phyloP scores from a whole-genome alignment of 2,797 vertebrate species.

The Hyperoplus lanceolatus region DNA sequence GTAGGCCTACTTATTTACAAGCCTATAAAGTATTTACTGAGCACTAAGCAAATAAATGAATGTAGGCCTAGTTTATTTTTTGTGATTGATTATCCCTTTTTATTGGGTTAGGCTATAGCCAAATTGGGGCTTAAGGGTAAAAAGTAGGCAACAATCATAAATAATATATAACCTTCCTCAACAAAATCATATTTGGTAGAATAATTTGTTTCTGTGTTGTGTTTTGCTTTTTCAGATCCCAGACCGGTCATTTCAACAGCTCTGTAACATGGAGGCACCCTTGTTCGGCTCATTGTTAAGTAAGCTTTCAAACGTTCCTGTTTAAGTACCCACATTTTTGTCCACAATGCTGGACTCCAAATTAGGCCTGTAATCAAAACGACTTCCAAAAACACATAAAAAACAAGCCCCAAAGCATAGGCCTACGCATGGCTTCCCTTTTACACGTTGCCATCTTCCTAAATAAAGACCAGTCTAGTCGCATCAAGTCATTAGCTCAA shows the following conservation, averaged over 20 bases:
- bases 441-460: conserved; percentile 47
- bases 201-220: too few relatives aligned
- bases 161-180: not conserved
- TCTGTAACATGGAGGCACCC: not conserved
- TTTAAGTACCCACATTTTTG: not conserved
- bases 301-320: not conserved
- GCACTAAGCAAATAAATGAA: not conserved
- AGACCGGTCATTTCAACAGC: too few relatives aligned
- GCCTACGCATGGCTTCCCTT: conserved; percentile 13
- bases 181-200: too few relatives aligned
- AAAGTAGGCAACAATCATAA: not conserved
- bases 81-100: not conserved
- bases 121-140: not conserved
- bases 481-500: conserved; percentile 83
- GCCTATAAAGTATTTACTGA: not conserved
- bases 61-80: not conserved
- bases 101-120: not conserved
- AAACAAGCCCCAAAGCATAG: conserved; percentile 2
- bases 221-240: too few relatives aligned
- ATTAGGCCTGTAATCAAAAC: too few relatives aligned
- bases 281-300: not conserved
- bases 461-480: conserved; percentile 70
- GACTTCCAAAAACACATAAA: too few relatives aligned
- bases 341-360: not conserved
- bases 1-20: not conserved